These are phyloP conservation scores for Pheucticus melanocephalus DNA, from an alignment of 2,113 vertebrate genomes.

Conservation along the genomic window DNA sequence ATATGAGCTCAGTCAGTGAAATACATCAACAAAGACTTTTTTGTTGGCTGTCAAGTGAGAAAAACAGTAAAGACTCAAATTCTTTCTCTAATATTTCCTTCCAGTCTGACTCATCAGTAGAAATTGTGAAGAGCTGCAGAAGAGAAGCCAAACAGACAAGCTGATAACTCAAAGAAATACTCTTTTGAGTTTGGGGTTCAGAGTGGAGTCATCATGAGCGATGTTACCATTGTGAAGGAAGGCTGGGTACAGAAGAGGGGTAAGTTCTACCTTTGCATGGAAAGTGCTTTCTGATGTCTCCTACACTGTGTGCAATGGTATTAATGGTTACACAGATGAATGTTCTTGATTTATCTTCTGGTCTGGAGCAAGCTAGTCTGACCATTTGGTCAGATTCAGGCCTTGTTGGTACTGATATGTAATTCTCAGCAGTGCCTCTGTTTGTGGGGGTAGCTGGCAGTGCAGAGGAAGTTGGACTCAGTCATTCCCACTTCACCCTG, in stretches of 20 bases:
- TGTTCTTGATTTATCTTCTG: neutral
- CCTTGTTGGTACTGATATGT: neutral
- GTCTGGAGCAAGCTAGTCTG: neutral
- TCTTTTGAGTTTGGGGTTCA: constrained; percentile 84
- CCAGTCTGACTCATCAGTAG: constrained; percentile 92
- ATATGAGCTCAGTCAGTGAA: constrained; percentile 63
- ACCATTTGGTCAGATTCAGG: neutral
- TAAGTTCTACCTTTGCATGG: constrained; percentile 73
- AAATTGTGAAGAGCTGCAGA: constrained; percentile 86
- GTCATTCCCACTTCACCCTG: neutral
- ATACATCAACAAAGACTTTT: constrained; percentile 77
- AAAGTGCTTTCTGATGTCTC: neutral
- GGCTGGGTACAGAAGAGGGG: constrained; percentile 99
- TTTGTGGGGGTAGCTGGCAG: neutral
- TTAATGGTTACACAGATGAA: neutral
- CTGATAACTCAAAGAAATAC: constrained; percentile 78
- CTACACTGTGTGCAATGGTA: neutral
- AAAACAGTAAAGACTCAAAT: constrained; percentile 79
- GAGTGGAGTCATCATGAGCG: constrained; percentile 96
- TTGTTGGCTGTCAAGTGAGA: constrained; percentile 81
- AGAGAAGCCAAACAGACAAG: constrained; percentile 77
- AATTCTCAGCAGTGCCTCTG: neutral
- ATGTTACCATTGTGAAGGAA: constrained; percentile 99
- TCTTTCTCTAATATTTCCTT: constrained; percentile 87
- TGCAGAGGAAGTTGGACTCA: neutral